Percentiles rank a stretch among this genome's conserved stretches.
These are phyloP conservation scores for Acanthiza pusilla DNA, from an alignment of 2,797 vertebrate species.

Conservation along the genomic window DNA sequence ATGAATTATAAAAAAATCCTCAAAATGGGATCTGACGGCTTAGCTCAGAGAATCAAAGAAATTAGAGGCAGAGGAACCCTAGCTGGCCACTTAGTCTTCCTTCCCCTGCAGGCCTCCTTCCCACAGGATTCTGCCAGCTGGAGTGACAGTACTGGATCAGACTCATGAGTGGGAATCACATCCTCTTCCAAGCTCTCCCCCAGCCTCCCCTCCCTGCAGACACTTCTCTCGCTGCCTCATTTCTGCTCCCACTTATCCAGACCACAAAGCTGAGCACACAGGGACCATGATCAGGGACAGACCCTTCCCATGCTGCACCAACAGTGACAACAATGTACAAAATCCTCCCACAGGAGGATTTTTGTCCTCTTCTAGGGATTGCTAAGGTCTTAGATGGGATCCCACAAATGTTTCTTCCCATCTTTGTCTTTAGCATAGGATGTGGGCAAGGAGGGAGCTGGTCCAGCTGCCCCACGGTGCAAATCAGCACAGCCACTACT, in stretches of 20 bases:
- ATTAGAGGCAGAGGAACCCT: conserved; percentile 9
- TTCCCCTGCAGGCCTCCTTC: neutral
- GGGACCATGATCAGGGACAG: rapidly evolving
- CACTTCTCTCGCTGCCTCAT: neutral
- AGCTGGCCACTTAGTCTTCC: conserved; percentile 14
- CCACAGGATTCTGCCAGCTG: neutral
- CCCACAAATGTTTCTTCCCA: neutral
- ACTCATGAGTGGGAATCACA: rapidly evolving
- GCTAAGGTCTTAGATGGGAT: neutral
- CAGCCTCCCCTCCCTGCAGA: neutral
- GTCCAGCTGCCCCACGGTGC: neutral
- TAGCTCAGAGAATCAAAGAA: conserved; percentile 42
- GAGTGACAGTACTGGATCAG: neutral
- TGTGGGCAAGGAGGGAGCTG: neutral
- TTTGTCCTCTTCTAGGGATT: neutral
- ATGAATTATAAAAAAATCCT: conserved; percentile 60
- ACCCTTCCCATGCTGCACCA: neutral
- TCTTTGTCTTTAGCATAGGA: neutral
- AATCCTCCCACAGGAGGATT: neutral
- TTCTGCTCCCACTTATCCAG: neutral
- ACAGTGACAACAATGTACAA: neutral
- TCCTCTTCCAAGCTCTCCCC: neutral
- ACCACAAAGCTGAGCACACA: neutral
- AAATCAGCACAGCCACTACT: neutral
- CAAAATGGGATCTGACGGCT: conserved; percentile 58